Conservation (phyloP, 1,140 invertebrate genomes). For the Philotrypesis tridentata region DNA sequence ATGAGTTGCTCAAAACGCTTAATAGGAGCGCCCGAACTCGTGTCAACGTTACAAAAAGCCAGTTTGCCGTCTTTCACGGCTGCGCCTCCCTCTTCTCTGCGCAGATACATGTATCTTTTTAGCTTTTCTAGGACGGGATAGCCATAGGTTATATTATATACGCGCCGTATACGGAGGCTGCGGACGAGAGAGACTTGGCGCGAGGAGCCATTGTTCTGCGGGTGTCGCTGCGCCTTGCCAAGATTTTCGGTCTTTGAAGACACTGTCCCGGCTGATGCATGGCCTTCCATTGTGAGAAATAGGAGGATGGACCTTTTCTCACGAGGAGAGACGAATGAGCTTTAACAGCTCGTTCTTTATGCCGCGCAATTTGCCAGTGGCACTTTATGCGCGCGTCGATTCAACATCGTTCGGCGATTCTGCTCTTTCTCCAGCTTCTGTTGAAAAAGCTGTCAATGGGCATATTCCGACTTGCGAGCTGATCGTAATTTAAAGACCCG, state of each 20-base stretch:
- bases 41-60: slow-evolving; percentile 64
- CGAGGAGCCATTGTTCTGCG: background rate
- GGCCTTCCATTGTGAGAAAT: background rate
- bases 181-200: background rate
- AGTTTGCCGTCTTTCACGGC: slow-evolving; percentile 35
- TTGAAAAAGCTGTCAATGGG: no score
- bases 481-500: no score
- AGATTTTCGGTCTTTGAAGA: background rate
- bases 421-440: no score
- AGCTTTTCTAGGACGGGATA: background rate
- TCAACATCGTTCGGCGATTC: no score
- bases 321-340: background rate
- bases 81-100: background rate
- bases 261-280: background rate
- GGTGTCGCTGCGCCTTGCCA: background rate
- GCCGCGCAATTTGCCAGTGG: no score
- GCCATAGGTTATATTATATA: no score
- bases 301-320: background rate
- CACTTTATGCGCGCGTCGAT: no score
- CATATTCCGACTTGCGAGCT: no score
- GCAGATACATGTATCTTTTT: slow-evolving; percentile 30
- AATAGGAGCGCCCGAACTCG: slow-evolving; percentile 68
- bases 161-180: no score
- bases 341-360: background rate
- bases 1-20: slow-evolving; percentile 72